These are phyloP conservation scores for Eunapius fragilis DNA, from an alignment of 37 sponge, comb jelly and placozoan genomes.

Conservation along the genomic window DNA sequence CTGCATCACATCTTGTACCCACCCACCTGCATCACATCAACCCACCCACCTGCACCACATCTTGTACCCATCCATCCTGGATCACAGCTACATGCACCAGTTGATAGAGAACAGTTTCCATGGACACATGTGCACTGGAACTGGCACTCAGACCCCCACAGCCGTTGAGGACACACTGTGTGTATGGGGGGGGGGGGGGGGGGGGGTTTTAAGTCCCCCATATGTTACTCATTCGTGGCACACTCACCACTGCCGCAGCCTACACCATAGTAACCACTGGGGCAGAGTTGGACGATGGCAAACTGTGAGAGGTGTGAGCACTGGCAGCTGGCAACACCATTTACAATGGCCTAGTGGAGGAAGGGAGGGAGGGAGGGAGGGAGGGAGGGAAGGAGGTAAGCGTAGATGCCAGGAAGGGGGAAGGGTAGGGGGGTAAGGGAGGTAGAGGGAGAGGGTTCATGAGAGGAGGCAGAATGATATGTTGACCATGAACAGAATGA, in stretches of 20 bases:
- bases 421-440: too few relatives aligned
- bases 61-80: slow-evolving; percentile 56
- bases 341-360: too few relatives aligned
- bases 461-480: too few relatives aligned
- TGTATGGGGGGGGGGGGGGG: background rate
- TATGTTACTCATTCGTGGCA: background rate
- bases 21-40: slow-evolving; percentile 40
- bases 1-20: slow-evolving; percentile 45
- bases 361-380: too few relatives aligned
- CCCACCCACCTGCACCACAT: slow-evolving; percentile 54
- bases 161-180: slow-evolving; percentile 62
- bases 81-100: slow-evolving; percentile 69
- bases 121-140: slow-evolving; percentile 48
- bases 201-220: background rate
- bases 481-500: too few relatives aligned
- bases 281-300: slow-evolving; percentile 49
- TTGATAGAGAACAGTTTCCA: slow-evolving; percentile 49
- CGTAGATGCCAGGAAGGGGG: too few relatives aligned
- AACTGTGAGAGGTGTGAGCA: slow-evolving; percentile 34
- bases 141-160: slow-evolving; percentile 69
- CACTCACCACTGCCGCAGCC: slow-evolving; percentile 1
- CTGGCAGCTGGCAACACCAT: slow-evolving; percentile 12
- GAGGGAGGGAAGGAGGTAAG: too few relatives aligned
- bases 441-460: too few relatives aligned
- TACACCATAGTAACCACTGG: slow-evolving; percentile 68